phyloP scores from a whole-genome alignment of 2,888 invertebrate genomes.

The Dusona sp. region DNA sequence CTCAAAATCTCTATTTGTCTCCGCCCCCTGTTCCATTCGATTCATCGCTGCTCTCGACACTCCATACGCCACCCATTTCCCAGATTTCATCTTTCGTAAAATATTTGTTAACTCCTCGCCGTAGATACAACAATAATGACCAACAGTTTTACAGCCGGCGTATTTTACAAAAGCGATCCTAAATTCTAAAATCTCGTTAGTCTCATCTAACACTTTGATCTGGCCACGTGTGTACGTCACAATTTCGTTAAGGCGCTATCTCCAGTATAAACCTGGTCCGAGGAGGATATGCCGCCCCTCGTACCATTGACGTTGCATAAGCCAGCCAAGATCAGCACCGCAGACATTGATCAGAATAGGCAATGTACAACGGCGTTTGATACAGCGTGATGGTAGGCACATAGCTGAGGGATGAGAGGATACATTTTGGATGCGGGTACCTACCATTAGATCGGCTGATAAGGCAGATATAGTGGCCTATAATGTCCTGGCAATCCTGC shows the following conservation, averaged over 20 bases:
- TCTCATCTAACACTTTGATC: slow-evolving; percentile 28
- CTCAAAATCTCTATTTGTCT: slow-evolving; percentile 50
- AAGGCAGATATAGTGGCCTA: slow-evolving; percentile 78
- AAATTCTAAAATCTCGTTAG: slow-evolving; percentile 26
- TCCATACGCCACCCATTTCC: slow-evolving; percentile 25
- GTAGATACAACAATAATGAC: slow-evolving; percentile 22
- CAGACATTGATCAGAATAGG: slow-evolving; percentile 70
- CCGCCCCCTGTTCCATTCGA: slow-evolving; percentile 32
- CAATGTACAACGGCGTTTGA: slow-evolving; percentile 65
- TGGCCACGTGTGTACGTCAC: slow-evolving; percentile 13
- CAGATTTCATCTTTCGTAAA: slow-evolving; percentile 38
- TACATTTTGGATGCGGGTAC: slow-evolving; percentile 78
- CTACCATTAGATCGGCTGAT: slow-evolving; percentile 79
- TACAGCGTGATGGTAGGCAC: slow-evolving; percentile 66
- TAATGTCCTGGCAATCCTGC: slow-evolving; percentile 77
- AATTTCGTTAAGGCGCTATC: slow-evolving; percentile 50
- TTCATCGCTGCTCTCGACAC: slow-evolving; percentile 38
- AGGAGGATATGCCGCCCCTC: slow-evolving; percentile 12
- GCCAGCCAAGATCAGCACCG: slow-evolving; percentile 58
- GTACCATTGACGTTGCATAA: slow-evolving; percentile 53
- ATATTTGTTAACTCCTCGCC: slow-evolving; percentile 20
- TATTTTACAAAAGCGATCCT: slow-evolving; percentile 10
- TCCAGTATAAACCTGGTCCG: slow-evolving; percentile 34
- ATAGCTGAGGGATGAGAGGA: slow-evolving; percentile 67
- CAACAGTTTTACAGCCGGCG: slow-evolving; percentile 39